Base-by-base conservation (phyloP, 2,113 vertebrate species). In the Tupaia tana region DNA sequence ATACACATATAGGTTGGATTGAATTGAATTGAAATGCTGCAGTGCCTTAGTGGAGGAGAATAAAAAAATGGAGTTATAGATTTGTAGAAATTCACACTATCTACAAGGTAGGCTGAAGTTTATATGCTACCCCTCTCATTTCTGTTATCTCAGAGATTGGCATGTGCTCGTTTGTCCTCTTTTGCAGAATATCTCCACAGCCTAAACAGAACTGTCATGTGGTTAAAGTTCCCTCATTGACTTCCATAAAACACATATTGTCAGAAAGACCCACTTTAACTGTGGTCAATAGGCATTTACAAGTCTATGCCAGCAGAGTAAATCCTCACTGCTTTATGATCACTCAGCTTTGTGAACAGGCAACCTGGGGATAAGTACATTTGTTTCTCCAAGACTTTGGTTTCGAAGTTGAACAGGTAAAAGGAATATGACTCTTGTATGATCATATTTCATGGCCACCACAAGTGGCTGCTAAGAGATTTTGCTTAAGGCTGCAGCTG, bases 401-500 rank as follows among this genome's bases (percentile, higher is more conserved):
- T 95, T 81, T 80, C 95, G 63, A 94, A 95, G 22, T 14, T 93
- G 74, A 97, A 77, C 96, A 56, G 54, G 56, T 97, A 96, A 90
- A 58, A 81, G 93, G 93, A 97, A 97, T 94, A 94, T 90, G 95
- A 97, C 61, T 93, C 97, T 87, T 27, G 27, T 93, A 27, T 66
- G 97, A 88, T 97, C 90, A 22, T 97, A 95, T 97, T 96, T 97
- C 97, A 96, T 61, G 88, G 90, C 78, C 95, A 92, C 90, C 81
- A 63, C 95, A 96, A 97, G 93, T 96, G 95, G 85, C 95, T 96
- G 97, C 85, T 91, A 73, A 92, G 95, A 97, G 92, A 93, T 95
- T 97, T 96, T 69, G 88, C 88, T 93, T 96, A 74, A 90, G 77
- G 75, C 95, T 96, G 95, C 97, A 97, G 95, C 97, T 98, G 97